phyloP scores from a whole-genome alignment of 1,140 invertebrate species.

The Pogonus chalceus region DNA sequence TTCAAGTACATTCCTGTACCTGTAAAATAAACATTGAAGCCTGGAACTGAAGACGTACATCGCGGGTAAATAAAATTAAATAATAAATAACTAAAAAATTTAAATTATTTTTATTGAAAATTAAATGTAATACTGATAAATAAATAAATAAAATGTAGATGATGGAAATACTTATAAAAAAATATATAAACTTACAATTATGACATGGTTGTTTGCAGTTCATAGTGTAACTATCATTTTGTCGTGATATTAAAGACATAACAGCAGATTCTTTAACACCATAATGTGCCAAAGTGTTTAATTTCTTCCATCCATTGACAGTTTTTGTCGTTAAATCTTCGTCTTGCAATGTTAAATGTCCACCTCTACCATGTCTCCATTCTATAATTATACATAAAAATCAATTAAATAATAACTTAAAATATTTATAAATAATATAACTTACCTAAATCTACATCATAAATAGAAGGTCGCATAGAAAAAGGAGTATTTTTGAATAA shows the following conservation, averaged over 20 bases:
- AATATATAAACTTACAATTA: conserved; percentile 44
- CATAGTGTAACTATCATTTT: conserved; percentile 72
- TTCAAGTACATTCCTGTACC: conserved; percentile 60
- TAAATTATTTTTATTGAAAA: conserved; percentile 5
- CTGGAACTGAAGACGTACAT: background rate
- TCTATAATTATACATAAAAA: conserved; percentile 44
- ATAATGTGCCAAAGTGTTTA: conserved; percentile 89
- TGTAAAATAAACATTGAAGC: conserved; percentile 19
- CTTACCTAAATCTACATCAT: conserved; percentile 77
- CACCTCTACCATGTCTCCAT: conserved; percentile 85
- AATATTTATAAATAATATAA: background rate
- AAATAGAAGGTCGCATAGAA: conserved; percentile 79
- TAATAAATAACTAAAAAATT: conserved; percentile 18
- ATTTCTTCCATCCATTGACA: conserved; percentile 76
- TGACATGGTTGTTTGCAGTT: conserved; percentile 73
- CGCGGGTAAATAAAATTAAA: conserved; percentile 23
- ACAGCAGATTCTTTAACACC: conserved; percentile 89
- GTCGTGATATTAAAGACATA: conserved; percentile 82
- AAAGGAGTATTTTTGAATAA: conserved; percentile 95
- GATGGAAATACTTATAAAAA: too few relatives aligned
- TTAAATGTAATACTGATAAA: too few relatives aligned
- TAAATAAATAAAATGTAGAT: too few relatives aligned
- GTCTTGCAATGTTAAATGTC: conserved; percentile 83
- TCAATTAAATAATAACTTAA: conserved; percentile 3
- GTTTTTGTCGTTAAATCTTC: conserved; percentile 88